Conservation (phyloP, 2,888 invertebrate genomes). For the Peribatodes rhomboidaria region DNA sequence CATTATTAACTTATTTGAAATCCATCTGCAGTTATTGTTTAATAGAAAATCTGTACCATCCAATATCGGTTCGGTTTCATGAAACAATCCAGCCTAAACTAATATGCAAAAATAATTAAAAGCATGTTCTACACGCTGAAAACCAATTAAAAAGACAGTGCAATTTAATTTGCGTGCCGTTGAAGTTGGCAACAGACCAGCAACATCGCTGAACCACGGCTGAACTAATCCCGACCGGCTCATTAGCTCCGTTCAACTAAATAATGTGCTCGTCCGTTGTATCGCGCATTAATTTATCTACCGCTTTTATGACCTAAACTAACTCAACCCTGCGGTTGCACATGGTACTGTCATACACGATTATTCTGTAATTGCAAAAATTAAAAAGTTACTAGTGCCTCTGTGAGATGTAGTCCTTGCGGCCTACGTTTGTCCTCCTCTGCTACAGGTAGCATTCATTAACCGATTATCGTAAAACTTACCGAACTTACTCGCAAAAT, state of each 20-base stretch:
- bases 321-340: background rate
- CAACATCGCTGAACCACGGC: background rate
- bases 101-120: background rate
- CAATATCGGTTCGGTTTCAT: background rate
- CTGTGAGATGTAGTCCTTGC: too few relatives aligned
- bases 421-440: too few relatives aligned
- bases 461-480: too few relatives aligned
- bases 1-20: too few relatives aligned
- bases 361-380: too few relatives aligned
- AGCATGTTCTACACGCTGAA: background rate
- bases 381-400: too few relatives aligned
- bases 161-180: background rate
- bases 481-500: too few relatives aligned
- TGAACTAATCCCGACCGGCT: constrained; percentile 13
- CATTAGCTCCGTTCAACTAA: constrained; percentile 23
- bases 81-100: background rate
- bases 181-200: constrained; percentile 10
- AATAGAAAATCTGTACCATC: background rate
- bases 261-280: constrained; percentile 18
- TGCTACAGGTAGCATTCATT: too few relatives aligned
- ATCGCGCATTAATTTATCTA: constrained; percentile 21
- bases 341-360: background rate
- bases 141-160: constrained; percentile 5
- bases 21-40: background rate
- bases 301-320: constrained; percentile 12